phyloP scores from a whole-genome alignment of 2,113 vertebrate species.

The Pseudorhombus dupliciocellatus region DNA sequence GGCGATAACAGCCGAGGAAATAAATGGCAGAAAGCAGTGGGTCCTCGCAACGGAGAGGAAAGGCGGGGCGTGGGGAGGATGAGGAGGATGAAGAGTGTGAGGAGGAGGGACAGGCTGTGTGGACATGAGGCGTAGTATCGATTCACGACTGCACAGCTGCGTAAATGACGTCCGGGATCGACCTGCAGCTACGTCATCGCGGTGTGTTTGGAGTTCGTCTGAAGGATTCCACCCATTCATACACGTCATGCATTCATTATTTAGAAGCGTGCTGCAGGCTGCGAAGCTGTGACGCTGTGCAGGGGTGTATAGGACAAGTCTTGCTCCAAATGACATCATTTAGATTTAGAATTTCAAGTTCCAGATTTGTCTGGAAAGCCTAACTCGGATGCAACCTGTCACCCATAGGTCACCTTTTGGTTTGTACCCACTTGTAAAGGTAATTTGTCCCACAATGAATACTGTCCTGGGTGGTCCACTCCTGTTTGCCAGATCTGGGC shows the following conservation, averaged over 20 bases:
- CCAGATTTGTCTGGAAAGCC: no score
- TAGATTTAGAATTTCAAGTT: neutral
- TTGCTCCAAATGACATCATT: neutral
- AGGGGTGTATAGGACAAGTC: neutral
- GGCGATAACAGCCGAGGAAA: slow-evolving; percentile 2
- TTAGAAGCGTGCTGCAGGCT: neutral
- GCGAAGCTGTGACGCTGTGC: neutral
- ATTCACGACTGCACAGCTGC: slow-evolving; percentile 35
- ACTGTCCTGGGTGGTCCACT: no score
- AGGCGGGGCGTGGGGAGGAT: slow-evolving; percentile 30
- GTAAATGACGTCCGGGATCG: slow-evolving; percentile 35
- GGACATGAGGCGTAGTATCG: neutral
- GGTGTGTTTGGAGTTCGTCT: neutral
- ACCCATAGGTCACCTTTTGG: no score
- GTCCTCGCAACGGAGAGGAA: slow-evolving; percentile 37
- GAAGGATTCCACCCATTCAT: neutral
- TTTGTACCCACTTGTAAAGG: no score
- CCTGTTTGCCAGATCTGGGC: no score
- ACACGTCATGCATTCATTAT: slow-evolving; percentile 24
- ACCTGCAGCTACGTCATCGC: slow-evolving; percentile 53
- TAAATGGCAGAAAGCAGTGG: slow-evolving; percentile 6
- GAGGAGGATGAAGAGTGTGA: neutral
- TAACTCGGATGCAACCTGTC: no score
- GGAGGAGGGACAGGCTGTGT: slow-evolving; percentile 8
- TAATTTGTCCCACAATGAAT: no score